These are phyloP conservation scores for Melieria picta DNA, from an alignment of 2,888 invertebrate genomes.

Conservation along the genomic window DNA sequence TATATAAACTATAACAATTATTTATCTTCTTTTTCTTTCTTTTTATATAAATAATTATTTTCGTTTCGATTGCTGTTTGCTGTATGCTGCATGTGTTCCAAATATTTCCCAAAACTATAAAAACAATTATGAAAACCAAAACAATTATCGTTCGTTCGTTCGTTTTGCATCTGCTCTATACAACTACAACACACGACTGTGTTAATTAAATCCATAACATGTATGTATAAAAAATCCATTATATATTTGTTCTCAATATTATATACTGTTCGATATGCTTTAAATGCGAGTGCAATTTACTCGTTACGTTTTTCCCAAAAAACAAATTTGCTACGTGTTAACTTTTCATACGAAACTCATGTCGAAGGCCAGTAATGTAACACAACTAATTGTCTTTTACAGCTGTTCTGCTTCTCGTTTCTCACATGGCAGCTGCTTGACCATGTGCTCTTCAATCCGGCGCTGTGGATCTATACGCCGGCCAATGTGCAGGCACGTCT, in stretches of 20 bases:
- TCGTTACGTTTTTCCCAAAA: neutral
- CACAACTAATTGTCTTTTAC: constrained; percentile 59
- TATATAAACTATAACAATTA: neutral
- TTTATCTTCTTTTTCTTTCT: neutral
- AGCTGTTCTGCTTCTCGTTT: constrained; percentile 92
- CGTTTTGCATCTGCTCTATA: constrained; percentile 21
- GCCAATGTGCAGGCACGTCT: constrained; percentile 94
- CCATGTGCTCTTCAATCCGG: constrained; percentile 99
- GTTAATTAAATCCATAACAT: constrained; percentile 43
- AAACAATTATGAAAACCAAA: constrained; percentile 24
- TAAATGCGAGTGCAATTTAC: constrained; percentile 1
- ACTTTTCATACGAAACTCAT: constrained; percentile 46
- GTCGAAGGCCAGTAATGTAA: constrained; percentile 68
- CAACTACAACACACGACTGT: constrained; percentile 9
- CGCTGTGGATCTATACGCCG: constrained; percentile 98
- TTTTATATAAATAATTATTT: constrained; percentile 5
- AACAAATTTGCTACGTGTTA: too few species aligned
- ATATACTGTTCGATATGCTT: neutral
- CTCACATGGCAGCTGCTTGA: constrained; percentile 96
- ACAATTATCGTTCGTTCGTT: constrained; percentile 37
- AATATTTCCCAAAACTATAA: constrained; percentile 4
- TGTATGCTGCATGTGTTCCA: constrained; percentile 17
- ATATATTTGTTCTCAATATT: constrained; percentile 9
- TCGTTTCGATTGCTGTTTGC: constrained; percentile 20
- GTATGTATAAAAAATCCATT: constrained; percentile 52